Evolutionary conservation across 2,113 vertebrate species (phyloP).

Genomic region (Upupa epops): DNA sequence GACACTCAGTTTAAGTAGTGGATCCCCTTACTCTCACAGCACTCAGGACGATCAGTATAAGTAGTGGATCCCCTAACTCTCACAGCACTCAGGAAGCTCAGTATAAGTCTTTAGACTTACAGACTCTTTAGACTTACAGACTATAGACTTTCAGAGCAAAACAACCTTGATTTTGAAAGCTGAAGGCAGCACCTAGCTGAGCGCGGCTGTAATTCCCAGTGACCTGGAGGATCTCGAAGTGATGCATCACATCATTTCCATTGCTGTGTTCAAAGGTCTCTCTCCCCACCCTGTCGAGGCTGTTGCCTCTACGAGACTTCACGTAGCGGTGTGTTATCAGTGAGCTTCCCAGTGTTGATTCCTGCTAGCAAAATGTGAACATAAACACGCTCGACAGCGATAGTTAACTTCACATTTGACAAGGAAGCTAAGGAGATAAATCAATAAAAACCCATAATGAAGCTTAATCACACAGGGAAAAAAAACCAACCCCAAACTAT

Average conservation of each 20-base stretch:
- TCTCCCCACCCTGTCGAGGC: neutral
- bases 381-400: conserved; percentile 2
- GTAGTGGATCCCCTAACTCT: neutral
- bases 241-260: neutral
- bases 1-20: too few relatives aligned
- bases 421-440: conserved; percentile 44
- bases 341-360: conserved; percentile 35
- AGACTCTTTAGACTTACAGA: too few relatives aligned
- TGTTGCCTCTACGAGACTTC: conserved; percentile 12
- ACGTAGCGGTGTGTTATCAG: conserved; percentile 22
- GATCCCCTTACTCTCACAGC: too few relatives aligned
- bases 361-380: conserved; percentile 33
- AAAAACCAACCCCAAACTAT: neutral
- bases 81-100: neutral
- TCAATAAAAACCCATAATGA: conserved; percentile 31
- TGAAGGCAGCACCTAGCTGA: neutral
- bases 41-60: too few relatives aligned
- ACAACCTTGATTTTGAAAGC: neutral
- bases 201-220: neutral
- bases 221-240: conserved; percentile 6
- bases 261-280: neutral
- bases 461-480: conserved; percentile 31
- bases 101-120: too few relatives aligned
- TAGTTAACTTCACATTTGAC: conserved; percentile 49
- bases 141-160: neutral